Percentiles rank a stretch among this genome's conserved stretches.
These are phyloP conservation scores for Onychomys arenicola DNA, from an alignment of 2,797 vertebrate genomes.

Conservation along the genomic window DNA sequence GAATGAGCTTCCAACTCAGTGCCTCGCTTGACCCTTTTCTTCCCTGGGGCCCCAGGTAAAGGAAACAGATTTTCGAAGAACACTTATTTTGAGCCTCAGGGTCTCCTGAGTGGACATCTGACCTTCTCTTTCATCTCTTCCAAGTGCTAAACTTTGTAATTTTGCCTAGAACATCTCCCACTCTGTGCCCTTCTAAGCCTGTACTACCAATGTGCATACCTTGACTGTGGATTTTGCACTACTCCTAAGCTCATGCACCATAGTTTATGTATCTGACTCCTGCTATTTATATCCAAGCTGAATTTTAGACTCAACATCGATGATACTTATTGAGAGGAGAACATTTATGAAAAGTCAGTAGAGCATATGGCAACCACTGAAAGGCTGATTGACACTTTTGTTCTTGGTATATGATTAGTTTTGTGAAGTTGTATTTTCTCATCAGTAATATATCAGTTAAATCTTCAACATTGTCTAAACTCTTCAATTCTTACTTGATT, in stretches of 20 bases:
- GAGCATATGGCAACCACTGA: background rate
- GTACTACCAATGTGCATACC: background rate
- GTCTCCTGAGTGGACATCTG: background rate
- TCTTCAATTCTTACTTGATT: slow-evolving; percentile 38
- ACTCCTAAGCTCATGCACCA: background rate
- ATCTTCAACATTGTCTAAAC: background rate
- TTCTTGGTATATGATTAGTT: slow-evolving; percentile 34
- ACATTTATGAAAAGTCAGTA: background rate
- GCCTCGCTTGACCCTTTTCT: background rate
- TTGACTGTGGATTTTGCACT: background rate
- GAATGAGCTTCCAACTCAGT: background rate
- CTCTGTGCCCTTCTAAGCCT: background rate
- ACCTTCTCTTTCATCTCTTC: background rate
- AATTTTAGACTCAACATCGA: background rate
- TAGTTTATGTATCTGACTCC: background rate
- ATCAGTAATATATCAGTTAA: background rate
- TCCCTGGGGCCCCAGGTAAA: background rate
- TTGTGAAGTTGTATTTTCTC: background rate
- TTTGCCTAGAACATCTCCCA: background rate
- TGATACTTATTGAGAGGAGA: background rate
- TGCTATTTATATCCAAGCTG: background rate
- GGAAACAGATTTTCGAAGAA: background rate
- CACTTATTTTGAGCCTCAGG: background rate
- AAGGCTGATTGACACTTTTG: background rate
- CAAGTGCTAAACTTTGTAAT: background rate